phyloP scores from a whole-genome alignment of 2,113 vertebrate species.

The Phrynosoma platyrhinos region DNA sequence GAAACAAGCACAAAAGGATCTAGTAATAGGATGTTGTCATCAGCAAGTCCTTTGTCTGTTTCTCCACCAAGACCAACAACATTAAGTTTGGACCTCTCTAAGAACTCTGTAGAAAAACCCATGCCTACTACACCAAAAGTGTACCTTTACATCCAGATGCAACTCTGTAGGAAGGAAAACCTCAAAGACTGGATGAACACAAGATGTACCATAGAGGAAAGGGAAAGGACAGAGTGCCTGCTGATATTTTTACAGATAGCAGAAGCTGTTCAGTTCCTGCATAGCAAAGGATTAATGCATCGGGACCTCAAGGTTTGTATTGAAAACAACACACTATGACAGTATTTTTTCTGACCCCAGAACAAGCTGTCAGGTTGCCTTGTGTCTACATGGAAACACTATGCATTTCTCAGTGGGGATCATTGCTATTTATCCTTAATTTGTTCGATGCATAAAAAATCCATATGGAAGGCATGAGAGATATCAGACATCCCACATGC shows the following conservation, averaged over 20 bases:
- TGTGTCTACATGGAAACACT: neutral
- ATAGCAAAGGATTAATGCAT: constrained; percentile 98
- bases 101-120: constrained; percentile 69
- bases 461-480: neutral
- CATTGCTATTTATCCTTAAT: neutral
- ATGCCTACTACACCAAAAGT: constrained; percentile 91
- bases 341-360: neutral
- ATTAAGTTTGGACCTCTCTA: constrained; percentile 84
- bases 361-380: neutral
- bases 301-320: constrained; percentile 95
- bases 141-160: constrained; percentile 99
- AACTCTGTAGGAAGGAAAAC: constrained; percentile 97
- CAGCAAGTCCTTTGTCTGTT: constrained; percentile 74
- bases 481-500: neutral
- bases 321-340: neutral
- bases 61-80: constrained; percentile 88
- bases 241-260: constrained; percentile 97
- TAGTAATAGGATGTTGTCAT: constrained; percentile 65
- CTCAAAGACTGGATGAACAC: constrained; percentile 98
- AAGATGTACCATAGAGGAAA: constrained; percentile 86
- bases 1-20: constrained; percentile 52
- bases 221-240: constrained; percentile 88
- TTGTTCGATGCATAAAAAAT: neutral
- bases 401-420: neutral
- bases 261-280: constrained; percentile 94